Base-by-base conservation (phyloP, 2,113 vertebrate genomes). In the Atherinomorus stipes region DNA sequence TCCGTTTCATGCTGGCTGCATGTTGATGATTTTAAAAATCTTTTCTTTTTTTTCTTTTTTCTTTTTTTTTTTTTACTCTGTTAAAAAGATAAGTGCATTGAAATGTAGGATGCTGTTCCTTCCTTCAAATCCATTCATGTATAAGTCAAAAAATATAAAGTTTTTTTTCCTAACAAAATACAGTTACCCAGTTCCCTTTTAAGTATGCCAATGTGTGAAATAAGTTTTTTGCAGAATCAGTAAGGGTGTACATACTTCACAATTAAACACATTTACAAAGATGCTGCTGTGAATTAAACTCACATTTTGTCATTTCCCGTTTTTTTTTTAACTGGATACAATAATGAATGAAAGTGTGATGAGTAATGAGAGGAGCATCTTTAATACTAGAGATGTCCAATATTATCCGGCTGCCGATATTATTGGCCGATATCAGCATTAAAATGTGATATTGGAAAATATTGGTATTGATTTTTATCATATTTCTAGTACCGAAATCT, bases 181-280 rank as follows among this genome's bases (percentile, higher is more conserved):
- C 56, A 65, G 69, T 77, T 72, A 53, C 15, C 64, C 18, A 40
- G 57, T 76, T 67, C 75, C 47, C 66, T 47, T 47, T 80, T 58
- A 75, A 47, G 56, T 59, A 58, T 81, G 34, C 63, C 72, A 57
- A 71, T 63, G 26, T 70, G 23, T 61, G 71, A 76, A 81, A 78
- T 50, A 22, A 28, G 23, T 22, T 9, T 62, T 70, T 26, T 7
- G 9, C 64, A 51, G 50, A 44, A 78, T 71, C 22, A 67, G 25
- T 58, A 59, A 42, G 22, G 57, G 62, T 51, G 40, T 68, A 64
- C 38, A 50, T 38, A 54, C 21, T 52, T 53, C n/a, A 37, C 9
- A 8, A 34, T 59, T 47, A 56, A 58, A 45, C 42, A 62, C n/a
- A 58, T 69, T 73, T 44, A 67, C 11, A 26, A 59, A 65, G 37